Base-by-base conservation (phyloP, 2,888 invertebrate species). In the Phrixothrix hirtus region DNA sequence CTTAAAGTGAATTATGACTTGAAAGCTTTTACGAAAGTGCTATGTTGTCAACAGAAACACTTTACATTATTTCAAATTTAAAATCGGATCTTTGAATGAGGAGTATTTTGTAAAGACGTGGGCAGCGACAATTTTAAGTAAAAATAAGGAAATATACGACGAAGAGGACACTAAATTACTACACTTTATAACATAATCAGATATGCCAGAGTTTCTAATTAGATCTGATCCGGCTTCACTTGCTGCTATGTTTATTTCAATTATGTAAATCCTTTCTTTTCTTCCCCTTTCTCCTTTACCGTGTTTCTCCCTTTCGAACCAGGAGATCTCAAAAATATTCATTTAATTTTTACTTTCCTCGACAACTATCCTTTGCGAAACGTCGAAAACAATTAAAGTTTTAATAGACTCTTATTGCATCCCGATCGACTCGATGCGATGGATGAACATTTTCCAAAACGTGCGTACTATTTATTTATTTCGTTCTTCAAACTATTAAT, bases 221-320 rank as follows among this genome's bases (percentile, higher is more conserved):
- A 69, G 67, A 69, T 71, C 69, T 64, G 62, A 68, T 65, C 61
- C 61, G 60, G 62, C 68, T 64, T 66, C 68, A 68, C 70, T 68
- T 66, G 64, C 68, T 66, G 67, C 67, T 66, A 70, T 71, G 71
- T 72, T 72, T 73, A 72, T 72, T 71, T 71, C 68, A 69, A 69
- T 69, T 71, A 70, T 66, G 68, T 63, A 68, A 68, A 68, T 68
- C 69, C 66, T 61, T 63, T 62, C 58, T 62, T 66, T 66, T 62
- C 62, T 60, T 63, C 62, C 62, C 60, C 51, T 62, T 62, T 61
- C 34, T 16, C 15, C 16, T 10, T 10, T 61, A 53, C 60, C 58
- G 49, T 10, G 30, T 26, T 57, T 51, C 53, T 58, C 55, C 55
- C 55, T 52, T 60, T 59, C 59, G 4, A 21, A 21, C 59, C 17